Percentiles rank a stretch among this genome's conserved stretches.
Conservation (phyloP, 2,888 invertebrate genomes). For the Drosophila cracens region DNA sequence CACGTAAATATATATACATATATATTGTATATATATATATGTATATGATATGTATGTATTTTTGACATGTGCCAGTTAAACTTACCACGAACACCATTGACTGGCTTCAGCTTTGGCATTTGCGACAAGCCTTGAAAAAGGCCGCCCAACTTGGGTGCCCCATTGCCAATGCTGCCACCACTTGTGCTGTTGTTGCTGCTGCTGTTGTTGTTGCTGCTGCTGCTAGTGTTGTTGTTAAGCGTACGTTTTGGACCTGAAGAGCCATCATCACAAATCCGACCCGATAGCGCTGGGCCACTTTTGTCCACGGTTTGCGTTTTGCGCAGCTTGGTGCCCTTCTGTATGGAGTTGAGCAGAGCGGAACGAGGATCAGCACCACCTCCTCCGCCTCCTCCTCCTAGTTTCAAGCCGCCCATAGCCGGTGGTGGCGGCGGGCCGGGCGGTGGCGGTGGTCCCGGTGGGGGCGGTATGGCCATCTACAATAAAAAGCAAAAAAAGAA, state of each 20-base stretch:
- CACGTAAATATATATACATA: neutral
- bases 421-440: constrained; percentile 89
- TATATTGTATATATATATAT: neutral
- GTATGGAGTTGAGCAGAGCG: constrained; percentile 92
- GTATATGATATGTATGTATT: neutral
- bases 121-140: constrained; percentile 84
- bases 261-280: constrained; percentile 82
- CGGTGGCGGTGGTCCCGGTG: constrained; percentile 87
- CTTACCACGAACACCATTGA: constrained; percentile 83
- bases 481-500: constrained; percentile 5
- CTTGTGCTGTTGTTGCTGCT: constrained; percentile 52
- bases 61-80: constrained; percentile 14
- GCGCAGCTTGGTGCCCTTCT: constrained; percentile 92
- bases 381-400: constrained; percentile 67
- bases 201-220: constrained; percentile 51
- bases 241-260: constrained; percentile 37
- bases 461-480: constrained; percentile 86
- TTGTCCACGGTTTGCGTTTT: constrained; percentile 96
- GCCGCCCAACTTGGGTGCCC: constrained; percentile 83
- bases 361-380: constrained; percentile 87
- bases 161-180: constrained; percentile 75
- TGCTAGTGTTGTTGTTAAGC: constrained; percentile 53
- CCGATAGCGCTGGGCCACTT: constrained; percentile 92
- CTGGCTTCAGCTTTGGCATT: constrained; percentile 85
- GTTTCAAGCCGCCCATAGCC: constrained; percentile 83